A percentile compares a stretch with the other conserved stretches of the same genome.
Conservation (phyloP, 2,797 vertebrate genomes). For the Platyrinchus mystaceus region DNA sequence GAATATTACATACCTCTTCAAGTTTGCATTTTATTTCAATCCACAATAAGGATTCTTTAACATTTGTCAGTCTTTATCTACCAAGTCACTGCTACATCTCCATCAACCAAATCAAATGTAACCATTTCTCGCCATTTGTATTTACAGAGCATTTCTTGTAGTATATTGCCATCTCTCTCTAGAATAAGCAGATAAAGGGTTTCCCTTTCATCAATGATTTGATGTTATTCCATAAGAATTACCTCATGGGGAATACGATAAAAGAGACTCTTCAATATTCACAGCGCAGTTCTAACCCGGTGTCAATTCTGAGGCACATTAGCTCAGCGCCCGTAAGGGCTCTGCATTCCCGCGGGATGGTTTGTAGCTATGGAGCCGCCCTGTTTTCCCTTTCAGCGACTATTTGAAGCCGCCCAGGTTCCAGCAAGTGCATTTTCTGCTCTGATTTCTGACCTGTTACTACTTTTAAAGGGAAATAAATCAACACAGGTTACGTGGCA, state of each 20-base stretch:
- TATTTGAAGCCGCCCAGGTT: background rate
- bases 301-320: background rate
- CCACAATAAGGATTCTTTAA: background rate
- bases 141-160: background rate
- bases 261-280: constrained; percentile 16
- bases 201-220: background rate
- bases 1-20: background rate
- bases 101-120: background rate
- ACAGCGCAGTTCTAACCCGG: background rate
- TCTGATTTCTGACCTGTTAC: background rate
- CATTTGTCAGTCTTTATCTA: background rate
- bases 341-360: background rate
- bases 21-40: background rate
- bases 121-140: rapidly evolving
- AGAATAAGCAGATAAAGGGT: background rate
- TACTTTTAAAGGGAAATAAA: background rate
- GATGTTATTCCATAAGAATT: background rate
- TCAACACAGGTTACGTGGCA: background rate
- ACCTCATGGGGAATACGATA: background rate
- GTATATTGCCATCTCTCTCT: constrained; percentile 4
- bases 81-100: background rate
- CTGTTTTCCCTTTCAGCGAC: background rate
- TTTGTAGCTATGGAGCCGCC: background rate
- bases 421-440: background rate
- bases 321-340: background rate